A percentile compares a stretch with the other conserved stretches of the same genome.
Evolutionary conservation across 2,113 vertebrate species (phyloP).

Genomic region (Uria lomvia): DNA sequence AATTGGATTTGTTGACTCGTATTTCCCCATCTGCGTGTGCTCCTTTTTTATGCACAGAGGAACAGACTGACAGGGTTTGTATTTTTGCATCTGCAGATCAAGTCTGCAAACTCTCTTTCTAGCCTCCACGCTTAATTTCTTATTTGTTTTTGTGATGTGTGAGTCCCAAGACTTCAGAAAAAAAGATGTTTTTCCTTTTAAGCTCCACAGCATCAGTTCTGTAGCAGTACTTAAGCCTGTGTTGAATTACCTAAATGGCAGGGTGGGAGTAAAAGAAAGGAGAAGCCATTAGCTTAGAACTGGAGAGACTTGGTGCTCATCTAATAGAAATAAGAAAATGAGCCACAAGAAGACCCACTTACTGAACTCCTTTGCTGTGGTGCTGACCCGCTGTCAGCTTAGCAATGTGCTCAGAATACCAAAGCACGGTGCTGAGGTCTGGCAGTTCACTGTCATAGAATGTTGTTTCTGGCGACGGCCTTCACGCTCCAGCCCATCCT

Average conservation of each 20-base stretch:
- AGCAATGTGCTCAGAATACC: not conserved
- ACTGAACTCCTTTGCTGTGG: not conserved
- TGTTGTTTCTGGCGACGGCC: rapidly evolving
- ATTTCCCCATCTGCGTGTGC: not conserved
- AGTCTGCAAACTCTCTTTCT: not conserved
- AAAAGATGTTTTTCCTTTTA: not conserved
- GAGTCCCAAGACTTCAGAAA: not conserved
- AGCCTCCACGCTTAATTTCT: not conserved
- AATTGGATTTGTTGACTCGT: not conserved
- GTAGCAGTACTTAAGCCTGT: not conserved
- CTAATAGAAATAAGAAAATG: not conserved
- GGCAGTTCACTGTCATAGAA: not conserved
- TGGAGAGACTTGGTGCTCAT: not conserved
- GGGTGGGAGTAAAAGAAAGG: not conserved
- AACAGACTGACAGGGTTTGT: not conserved
- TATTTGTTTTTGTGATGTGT: not conserved
- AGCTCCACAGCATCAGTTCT: not conserved
- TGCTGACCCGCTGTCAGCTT: rapidly evolving
- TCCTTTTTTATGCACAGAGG: not conserved
- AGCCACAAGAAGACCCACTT: not conserved
- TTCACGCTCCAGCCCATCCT: rapidly evolving
- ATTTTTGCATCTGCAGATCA: not conserved
- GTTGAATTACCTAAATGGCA: not conserved
- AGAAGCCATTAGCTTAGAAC: not conserved
- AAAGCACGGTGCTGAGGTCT: not conserved